Percentiles rank a stretch among this genome's conserved stretches.
These are phyloP conservation scores for Melieria picta DNA, from an alignment of 2,888 invertebrate genomes.

Conservation along the genomic window DNA sequence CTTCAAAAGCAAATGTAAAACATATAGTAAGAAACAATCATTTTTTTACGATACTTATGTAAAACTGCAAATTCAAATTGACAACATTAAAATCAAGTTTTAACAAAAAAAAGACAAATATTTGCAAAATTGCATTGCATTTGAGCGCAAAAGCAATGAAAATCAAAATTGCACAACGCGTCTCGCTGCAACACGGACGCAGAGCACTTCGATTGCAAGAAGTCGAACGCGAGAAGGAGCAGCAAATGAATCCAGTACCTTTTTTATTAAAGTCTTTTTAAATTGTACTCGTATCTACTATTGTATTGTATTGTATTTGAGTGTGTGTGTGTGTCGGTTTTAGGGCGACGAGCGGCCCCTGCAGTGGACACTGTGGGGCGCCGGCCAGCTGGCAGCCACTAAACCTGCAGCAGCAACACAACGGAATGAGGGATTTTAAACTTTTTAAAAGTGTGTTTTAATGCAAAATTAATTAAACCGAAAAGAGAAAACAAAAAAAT, in stretches of 20 bases:
- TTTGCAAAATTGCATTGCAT: slow-evolving; percentile 9
- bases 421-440: too few species aligned
- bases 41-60: too few species aligned
- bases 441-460: slow-evolving; percentile 3
- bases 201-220: background rate
- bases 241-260: slow-evolving; percentile 45
- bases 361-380: background rate
- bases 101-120: slow-evolving; percentile 9
- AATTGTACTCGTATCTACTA: slow-evolving; percentile 36
- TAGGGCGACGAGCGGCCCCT: background rate
- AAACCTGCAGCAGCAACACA: too few species aligned
- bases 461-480: background rate
- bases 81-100: background rate
- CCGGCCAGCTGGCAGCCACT: too few species aligned
- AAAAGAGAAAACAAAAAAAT: background rate
- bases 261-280: slow-evolving; percentile 41
- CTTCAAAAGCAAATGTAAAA: background rate
- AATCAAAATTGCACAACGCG: background rate
- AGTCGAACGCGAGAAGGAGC: slow-evolving; percentile 17
- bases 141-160: slow-evolving; percentile 8
- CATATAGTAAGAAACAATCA: background rate
- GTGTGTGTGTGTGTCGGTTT: slow-evolving; percentile 1
- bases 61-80: too few species aligned
- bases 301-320: slow-evolving; percentile 14
- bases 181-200: too few species aligned